A percentile compares a stretch with the other conserved stretches of the same genome.
phyloP scores from a whole-genome alignment of 2,797 vertebrate genomes.

The Adelosebastes latens region DNA sequence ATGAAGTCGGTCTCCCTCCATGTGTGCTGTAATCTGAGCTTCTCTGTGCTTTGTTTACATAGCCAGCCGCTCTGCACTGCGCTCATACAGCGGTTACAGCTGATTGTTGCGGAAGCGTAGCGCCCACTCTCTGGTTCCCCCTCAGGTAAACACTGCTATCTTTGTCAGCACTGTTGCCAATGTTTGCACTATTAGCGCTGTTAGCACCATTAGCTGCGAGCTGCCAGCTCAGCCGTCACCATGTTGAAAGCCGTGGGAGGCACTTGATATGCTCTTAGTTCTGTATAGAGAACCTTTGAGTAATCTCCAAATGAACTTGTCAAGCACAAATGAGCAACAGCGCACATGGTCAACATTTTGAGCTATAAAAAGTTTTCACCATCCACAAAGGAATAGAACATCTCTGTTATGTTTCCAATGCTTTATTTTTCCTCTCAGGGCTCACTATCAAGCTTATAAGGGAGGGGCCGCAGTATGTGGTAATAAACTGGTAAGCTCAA shows the following conservation, averaged over 20 bases:
- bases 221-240: not conserved
- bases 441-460: not conserved
- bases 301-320: not conserved
- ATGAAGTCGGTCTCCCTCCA: too few species aligned
- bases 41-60: too few species aligned
- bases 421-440: conserved; percentile 11
- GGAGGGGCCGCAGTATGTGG: not conserved
- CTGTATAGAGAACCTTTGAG: not conserved
- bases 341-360: not conserved
- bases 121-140: too few species aligned
- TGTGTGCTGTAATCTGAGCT: too few species aligned
- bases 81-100: too few species aligned
- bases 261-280: not conserved
- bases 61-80: too few species aligned
- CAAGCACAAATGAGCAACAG: not conserved
- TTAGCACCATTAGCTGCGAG: not conserved
- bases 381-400: not conserved
- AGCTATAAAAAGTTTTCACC: not conserved
- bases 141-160: too few species aligned
- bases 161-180: too few species aligned
- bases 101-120: too few species aligned
- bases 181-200: too few species aligned
- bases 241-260: not conserved
- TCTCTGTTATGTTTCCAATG: not conserved
- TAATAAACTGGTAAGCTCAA: conserved; percentile 1